These are phyloP conservation scores for Labroides dimidiatus DNA, from an alignment of 2,797 vertebrate species.

Conservation along the genomic window DNA sequence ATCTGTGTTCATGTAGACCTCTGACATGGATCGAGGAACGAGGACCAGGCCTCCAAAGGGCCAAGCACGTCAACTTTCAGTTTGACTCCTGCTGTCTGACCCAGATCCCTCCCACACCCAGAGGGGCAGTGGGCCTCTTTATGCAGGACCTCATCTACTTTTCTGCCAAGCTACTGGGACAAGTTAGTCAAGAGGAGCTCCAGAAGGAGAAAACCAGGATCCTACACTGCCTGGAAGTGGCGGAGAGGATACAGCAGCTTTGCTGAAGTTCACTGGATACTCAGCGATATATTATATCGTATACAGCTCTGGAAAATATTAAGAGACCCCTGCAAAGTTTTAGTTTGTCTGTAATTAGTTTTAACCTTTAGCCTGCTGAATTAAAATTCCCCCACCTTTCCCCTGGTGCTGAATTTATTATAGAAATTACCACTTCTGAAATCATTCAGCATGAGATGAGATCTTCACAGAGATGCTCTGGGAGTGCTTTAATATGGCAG, in stretches of 20 bases:
- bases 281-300: background rate
- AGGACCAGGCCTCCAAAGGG: conserved; percentile 85
- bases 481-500: too few species aligned
- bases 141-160: conserved; percentile 93
- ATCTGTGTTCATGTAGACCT: conserved; percentile 72
- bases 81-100: conserved; percentile 88
- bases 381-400: too few species aligned
- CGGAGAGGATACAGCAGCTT: conserved; percentile 84
- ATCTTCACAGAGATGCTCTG: too few species aligned
- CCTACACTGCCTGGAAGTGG: conserved; percentile 89
- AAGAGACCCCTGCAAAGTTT: too few species aligned
- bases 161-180: conserved; percentile 87
- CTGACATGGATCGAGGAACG: conserved; percentile 95
- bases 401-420: too few species aligned
- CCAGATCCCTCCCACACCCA: conserved; percentile 82
- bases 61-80: conserved; percentile 88
- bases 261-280: conserved; percentile 63
- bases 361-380: too few species aligned
- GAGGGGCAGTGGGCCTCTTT: conserved; percentile 88
- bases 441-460: too few species aligned
- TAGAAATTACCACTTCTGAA: too few species aligned
- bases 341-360: too few species aligned
- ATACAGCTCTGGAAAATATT: too few species aligned
- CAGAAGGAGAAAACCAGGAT: conserved; percentile 85
- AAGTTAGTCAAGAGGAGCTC: conserved; percentile 82